Percentiles rank a stretch among this genome's conserved stretches.
Evolutionary conservation across 2,797 vertebrate species (phyloP).

Genomic region (Sebastes nivosus): DNA sequence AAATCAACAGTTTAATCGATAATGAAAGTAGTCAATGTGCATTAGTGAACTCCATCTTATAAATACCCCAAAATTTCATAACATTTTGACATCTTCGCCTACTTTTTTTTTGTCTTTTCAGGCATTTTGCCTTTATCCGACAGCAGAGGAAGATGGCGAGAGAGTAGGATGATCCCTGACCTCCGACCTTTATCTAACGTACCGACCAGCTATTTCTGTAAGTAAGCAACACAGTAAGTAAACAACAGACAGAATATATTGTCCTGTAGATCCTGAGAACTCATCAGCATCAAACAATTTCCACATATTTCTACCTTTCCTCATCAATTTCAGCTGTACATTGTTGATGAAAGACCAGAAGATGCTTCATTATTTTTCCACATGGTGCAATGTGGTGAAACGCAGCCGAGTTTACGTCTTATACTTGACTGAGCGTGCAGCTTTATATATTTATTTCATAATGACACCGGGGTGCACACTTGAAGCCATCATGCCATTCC

Average conservation of each 20-base stretch:
- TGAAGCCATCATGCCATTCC: constrained; percentile 30
- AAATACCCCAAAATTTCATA: background rate
- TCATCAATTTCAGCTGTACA: background rate
- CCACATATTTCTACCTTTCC: background rate
- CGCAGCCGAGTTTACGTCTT: constrained; percentile 4
- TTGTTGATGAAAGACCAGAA: background rate
- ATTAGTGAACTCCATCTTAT: background rate
- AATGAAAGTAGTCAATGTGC: too few relatives aligned
- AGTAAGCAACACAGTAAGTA: background rate
- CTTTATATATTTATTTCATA: constrained; percentile 42
- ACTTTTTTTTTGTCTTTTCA: background rate
- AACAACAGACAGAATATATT: background rate
- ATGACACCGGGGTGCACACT: constrained; percentile 16
- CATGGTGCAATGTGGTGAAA: constrained; percentile 46
- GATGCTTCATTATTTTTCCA: constrained; percentile 7
- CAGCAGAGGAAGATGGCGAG: too few relatives aligned
- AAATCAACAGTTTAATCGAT: too few relatives aligned
- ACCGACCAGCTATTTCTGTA: background rate
- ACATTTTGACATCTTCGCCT: background rate
- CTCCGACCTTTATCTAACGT: background rate
- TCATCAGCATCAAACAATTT: background rate
- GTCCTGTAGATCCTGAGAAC: constrained; percentile 5
- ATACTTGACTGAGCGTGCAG: constrained; percentile 9
- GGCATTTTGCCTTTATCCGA: background rate
- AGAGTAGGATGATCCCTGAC: too few relatives aligned